Percentiles rank a stretch among this genome's conserved stretches.
phyloP scores from a whole-genome alignment of 2,113 vertebrate genomes.

The Salvelinus namaycush region DNA sequence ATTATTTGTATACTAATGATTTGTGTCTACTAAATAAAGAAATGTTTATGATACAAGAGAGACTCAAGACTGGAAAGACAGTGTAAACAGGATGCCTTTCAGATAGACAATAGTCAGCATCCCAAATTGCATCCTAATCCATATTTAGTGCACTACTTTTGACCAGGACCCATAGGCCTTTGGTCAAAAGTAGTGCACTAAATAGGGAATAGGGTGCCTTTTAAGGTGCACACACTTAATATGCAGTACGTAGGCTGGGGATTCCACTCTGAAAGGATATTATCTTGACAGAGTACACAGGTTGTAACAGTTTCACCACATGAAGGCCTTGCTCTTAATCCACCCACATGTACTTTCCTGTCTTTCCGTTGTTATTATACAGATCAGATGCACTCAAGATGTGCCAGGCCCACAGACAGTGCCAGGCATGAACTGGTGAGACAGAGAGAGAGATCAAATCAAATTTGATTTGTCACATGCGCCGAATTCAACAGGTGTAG shows the following conservation, averaged over 20 bases:
- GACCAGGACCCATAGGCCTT: too few species aligned
- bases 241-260: not conserved
- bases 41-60: constrained; percentile 50
- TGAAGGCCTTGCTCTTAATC: constrained; percentile 14
- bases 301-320: constrained; percentile 25
- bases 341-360: constrained; percentile 27
- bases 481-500: too few species aligned
- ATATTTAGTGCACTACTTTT: too few species aligned
- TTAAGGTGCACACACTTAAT: constrained; percentile 3
- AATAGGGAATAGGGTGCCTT: too few species aligned
- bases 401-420: not conserved
- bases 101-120: constrained; percentile 15
- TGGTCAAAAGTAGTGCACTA: too few species aligned
- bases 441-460: not conserved
- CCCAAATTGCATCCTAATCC: too few species aligned
- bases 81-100: constrained; percentile 63
- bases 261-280: constrained; percentile 14
- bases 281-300: constrained; percentile 44
- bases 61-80: not conserved
- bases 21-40: constrained; percentile 23
- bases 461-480: not conserved
- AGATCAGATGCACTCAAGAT: constrained; percentile 9
- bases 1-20: constrained; percentile 3
- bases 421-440: constrained; percentile 31
- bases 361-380: constrained; percentile 17